Base-by-base conservation (phyloP, 2,888 invertebrate species). In the Deladenus siricidicola region DNA sequence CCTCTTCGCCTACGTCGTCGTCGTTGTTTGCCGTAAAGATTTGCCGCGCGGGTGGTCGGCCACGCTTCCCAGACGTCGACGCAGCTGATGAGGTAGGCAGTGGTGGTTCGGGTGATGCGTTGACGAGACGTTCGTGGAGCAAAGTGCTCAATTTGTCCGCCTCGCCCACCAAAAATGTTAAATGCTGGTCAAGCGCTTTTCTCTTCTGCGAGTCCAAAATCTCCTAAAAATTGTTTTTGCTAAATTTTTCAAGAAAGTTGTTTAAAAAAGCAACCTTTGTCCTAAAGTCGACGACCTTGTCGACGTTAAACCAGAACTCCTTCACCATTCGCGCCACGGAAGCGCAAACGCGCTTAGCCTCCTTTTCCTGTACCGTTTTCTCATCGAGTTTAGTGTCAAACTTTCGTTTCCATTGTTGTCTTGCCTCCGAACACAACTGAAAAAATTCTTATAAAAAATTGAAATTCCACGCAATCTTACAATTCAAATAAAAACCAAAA, bases 141-240 rank as follows among this genome's bases (percentile, higher is more conserved):
- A 73, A 61, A 24, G 60, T 66, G 50, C 68, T 71, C 83, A 92
- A 94, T 79, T 90, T 91, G 81, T 98, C 96, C 0, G 96, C 94
- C 82, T 92, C 90, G 81, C 93, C 94, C 62, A 98, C 94, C 79
- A 98, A 92, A 80, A 93, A 93, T 81, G 90, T 90, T 63, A 98
- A 85, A 82, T 96, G 96, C 78, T 92, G 88, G 83, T 96, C 94
- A 60, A 96, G 83, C 0, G 92, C 93, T 79, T 89, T 88, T 80
- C 93, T 90, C 63, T 92, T 85, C 80, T 92, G 91, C 75, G 91
- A 91, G 80, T 96, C 94, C 62, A 94, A 83, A 70, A 90, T 86
- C 28, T 89, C 88, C 64, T 71, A 30, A 54, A 70, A n/a, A n/a
- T 19, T 24, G 10, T 62, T 34, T 17, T 19, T 3, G 44, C 2